A percentile compares a stretch with the other conserved stretches of the same genome.
phyloP scores from a whole-genome alignment of 2,888 invertebrate species.

The Galerucella calmariensis region DNA sequence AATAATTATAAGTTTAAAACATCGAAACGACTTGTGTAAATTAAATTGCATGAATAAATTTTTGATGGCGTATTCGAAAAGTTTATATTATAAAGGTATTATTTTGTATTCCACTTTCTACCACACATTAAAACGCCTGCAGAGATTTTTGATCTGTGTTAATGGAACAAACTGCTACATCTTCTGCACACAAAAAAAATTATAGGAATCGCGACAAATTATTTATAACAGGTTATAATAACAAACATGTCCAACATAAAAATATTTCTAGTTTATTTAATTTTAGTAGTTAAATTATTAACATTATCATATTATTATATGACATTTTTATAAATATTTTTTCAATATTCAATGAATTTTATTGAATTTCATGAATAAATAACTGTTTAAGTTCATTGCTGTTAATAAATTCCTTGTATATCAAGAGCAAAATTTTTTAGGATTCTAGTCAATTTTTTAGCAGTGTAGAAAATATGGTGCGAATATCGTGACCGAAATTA shows the following conservation, averaged over 20 bases:
- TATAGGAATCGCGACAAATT: no score
- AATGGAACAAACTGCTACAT: background rate
- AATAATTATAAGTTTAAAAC: background rate
- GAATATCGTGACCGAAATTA: conserved; percentile 38
- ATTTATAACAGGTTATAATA: background rate
- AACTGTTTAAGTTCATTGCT: no score
- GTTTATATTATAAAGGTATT: background rate
- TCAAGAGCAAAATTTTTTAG: background rate
- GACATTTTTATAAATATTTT: background rate
- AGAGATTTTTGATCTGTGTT: background rate
- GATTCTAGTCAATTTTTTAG: background rate
- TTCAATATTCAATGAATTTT: no score
- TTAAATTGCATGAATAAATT: background rate
- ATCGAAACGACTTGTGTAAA: background rate
- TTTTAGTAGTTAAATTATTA: background rate
- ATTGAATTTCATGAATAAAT: no score
- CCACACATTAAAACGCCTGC: background rate
- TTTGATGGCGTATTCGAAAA: background rate
- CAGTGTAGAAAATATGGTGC: conserved; percentile 7
- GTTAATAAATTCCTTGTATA: background rate
- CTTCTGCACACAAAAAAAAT: no score
- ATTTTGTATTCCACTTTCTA: conserved; percentile 1
- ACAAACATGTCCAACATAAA: background rate
- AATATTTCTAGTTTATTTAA: background rate
- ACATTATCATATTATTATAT: background rate